Evolutionary conservation across 2,113 vertebrate species (phyloP).

Genomic region (Spermophilus dauricus): DNA sequence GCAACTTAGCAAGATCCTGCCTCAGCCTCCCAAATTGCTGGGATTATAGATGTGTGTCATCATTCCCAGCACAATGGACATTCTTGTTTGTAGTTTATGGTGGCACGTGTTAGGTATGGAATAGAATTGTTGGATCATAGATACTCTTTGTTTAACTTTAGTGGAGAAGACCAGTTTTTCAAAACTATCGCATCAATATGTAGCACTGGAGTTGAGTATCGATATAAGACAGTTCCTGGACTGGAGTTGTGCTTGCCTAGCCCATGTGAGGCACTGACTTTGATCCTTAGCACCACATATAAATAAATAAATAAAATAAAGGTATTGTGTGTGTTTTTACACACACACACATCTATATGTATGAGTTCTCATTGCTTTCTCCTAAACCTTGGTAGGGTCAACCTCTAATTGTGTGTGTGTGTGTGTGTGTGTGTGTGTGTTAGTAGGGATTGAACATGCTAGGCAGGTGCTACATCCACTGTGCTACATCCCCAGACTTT

Average conservation of each 20-base stretch:
- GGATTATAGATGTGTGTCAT: no score
- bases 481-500: no score
- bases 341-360: no score
- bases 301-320: no score
- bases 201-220: background rate
- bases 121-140: background rate
- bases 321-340: no score
- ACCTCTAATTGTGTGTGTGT: background rate
- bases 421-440: background rate
- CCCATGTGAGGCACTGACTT: no score
- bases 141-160: background rate
- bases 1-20: no score
- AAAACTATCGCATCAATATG: background rate
- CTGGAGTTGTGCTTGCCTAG: no score
- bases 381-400: background rate
- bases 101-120: background rate
- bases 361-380: background rate
- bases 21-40: no score
- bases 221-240: background rate
- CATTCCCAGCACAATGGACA: background rate
- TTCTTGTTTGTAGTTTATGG: constrained; percentile 28
- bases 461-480: no score
- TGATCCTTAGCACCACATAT: no score
- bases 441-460: background rate
- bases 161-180: constrained; percentile 12